Evolutionary conservation across 2,888 invertebrate species (phyloP).

Genomic region (Pocota personata): DNA sequence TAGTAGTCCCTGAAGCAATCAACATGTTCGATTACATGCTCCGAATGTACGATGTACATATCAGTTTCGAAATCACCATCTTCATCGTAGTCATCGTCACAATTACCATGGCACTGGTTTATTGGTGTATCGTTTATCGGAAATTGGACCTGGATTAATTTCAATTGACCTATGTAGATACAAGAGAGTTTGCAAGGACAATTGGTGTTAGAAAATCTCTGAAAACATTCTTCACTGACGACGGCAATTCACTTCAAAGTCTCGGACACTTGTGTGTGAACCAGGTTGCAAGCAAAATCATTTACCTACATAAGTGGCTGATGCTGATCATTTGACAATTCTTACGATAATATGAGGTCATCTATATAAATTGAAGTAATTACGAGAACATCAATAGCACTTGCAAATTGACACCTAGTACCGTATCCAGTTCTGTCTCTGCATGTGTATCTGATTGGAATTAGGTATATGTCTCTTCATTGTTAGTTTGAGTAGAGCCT

Average conservation of each 20-base stretch:
- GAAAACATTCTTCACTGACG: background rate
- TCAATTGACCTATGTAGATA: slow-evolving; percentile 13
- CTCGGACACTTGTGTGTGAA: background rate
- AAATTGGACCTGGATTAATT: slow-evolving; percentile 49
- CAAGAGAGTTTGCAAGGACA: background rate
- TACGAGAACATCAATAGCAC: slow-evolving; percentile 26
- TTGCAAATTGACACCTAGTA: slow-evolving; percentile 33
- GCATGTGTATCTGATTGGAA: background rate
- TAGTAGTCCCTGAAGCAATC: slow-evolving; percentile 14
- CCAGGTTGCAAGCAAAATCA: background rate
- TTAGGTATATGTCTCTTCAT: background rate
- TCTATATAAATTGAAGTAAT: slow-evolving; percentile 47
- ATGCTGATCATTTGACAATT: slow-evolving; percentile 32
- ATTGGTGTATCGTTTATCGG: slow-evolving; percentile 46
- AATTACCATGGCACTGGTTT: slow-evolving; percentile 29
- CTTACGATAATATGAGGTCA: slow-evolving; percentile 21
- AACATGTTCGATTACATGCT: slow-evolving; percentile 33
- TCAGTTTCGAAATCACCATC: background rate
- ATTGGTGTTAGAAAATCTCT: background rate
- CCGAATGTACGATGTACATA: slow-evolving; percentile 1
- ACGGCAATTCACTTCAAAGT: background rate
- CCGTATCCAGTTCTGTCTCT: background rate
- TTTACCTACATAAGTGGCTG: slow-evolving; percentile 6
- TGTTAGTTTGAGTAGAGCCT: background rate
- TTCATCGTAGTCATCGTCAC: background rate